Percentiles rank a stretch among this genome's conserved stretches.
These are phyloP conservation scores for Netelia fuscicornis DNA, from an alignment of 2,888 invertebrate genomes.

Conservation along the genomic window DNA sequence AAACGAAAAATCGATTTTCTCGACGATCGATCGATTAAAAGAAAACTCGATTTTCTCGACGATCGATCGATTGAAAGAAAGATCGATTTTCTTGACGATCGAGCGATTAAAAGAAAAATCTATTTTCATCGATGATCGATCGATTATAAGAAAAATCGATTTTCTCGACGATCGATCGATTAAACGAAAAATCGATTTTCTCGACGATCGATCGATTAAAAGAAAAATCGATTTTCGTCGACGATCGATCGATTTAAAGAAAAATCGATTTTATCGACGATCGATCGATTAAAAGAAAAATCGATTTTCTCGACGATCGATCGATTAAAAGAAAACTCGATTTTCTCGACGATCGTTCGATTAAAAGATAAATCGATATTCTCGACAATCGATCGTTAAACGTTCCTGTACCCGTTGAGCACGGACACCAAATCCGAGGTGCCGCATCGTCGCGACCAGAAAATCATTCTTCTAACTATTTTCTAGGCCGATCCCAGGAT, in stretches of 20 bases:
- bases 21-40: slow-evolving; percentile 1
- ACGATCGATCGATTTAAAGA: too few relatives aligned
- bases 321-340: background rate
- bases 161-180: slow-evolving; percentile 27
- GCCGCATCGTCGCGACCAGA: slow-evolving; percentile 43
- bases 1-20: slow-evolving; percentile 1
- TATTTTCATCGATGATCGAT: too few relatives aligned
- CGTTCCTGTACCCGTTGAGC: slow-evolving; percentile 51
- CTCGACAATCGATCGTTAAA: slow-evolving; percentile 19
- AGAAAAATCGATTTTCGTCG: too few relatives aligned
- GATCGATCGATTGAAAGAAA: too few relatives aligned
- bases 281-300: too few relatives aligned
- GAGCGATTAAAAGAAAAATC: background rate
- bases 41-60: too few relatives aligned
- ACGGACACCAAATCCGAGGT: slow-evolving; percentile 27
- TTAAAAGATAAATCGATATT: background rate
- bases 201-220: too few relatives aligned
- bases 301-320: background rate
- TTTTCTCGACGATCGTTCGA: too few relatives aligned
- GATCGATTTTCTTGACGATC: background rate
- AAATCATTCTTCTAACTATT: slow-evolving; percentile 57
- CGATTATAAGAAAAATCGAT: background rate
- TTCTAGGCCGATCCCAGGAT: slow-evolving; percentile 55
- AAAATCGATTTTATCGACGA: too few relatives aligned
- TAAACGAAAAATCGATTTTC: background rate